Evolutionary conservation across 2,888 invertebrate species (phyloP).

Genomic region (Eudasyphora cyanicolor): DNA sequence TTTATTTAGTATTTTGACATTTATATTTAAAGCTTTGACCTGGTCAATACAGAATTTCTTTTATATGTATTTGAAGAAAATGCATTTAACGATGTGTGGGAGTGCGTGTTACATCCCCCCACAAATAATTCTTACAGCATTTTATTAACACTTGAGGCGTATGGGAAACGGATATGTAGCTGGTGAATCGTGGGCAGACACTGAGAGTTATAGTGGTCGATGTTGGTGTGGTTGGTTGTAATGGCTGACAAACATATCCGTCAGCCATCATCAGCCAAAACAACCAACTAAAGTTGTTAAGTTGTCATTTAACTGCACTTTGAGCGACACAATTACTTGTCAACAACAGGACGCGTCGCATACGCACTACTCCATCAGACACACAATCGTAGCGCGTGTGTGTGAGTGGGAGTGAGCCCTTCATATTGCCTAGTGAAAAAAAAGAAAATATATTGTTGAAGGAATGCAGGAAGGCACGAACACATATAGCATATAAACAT

Average conservation of each 20-base stretch:
- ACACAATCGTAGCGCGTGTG: neutral
- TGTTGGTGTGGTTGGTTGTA: neutral
- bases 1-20: no score
- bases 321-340: conserved; percentile 54
- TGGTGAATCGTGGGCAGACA: neutral
- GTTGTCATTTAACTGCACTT: conserved; percentile 61
- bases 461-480: conserved; percentile 38
- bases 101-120: neutral
- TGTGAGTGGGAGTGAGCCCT: no score
- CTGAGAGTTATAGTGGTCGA: no score
- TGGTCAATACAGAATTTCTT: no score
- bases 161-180: neutral
- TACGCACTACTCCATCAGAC: conserved; percentile 33
- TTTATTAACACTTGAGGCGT: conserved; percentile 30
- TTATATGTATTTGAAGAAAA: no score
- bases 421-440: neutral
- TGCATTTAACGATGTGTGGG: no score
- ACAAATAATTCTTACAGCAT: conserved; percentile 1
- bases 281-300: conserved; percentile 60
- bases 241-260: neutral
- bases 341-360: conserved; percentile 54
- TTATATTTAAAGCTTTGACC: no score
- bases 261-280: conserved; percentile 50
- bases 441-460: neutral
- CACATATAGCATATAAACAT: conserved; percentile 15